A percentile compares a stretch with the other conserved stretches of the same genome.
Evolutionary conservation across 2,113 vertebrate genomes (phyloP).

Genomic region (Mormyrus iriodes): DNA sequence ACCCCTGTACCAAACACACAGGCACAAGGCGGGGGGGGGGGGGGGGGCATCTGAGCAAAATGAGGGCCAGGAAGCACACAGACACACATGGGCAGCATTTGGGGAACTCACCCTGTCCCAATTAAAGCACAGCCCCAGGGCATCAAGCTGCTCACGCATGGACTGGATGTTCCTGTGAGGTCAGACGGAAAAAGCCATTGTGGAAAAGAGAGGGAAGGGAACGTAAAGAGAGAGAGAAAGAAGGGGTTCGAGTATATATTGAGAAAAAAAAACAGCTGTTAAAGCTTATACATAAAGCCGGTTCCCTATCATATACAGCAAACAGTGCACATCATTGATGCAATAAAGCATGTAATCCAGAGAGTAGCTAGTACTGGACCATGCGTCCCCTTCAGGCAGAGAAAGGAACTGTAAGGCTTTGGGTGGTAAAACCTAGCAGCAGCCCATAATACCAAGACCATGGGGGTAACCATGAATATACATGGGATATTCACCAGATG

Average conservation of each 20-base stretch:
- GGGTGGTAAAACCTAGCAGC: background rate
- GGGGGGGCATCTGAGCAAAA: background rate
- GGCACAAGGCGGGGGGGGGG: background rate
- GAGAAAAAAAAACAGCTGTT: background rate
- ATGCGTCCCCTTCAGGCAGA: background rate
- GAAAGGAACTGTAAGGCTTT: background rate
- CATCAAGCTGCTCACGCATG: slow-evolving; percentile 85
- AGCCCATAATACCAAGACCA: background rate
- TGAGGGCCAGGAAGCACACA: background rate
- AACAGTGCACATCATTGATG: background rate
- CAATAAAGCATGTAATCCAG: background rate
- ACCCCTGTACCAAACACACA: background rate
- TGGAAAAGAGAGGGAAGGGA: background rate
- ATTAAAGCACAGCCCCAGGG: slow-evolving; percentile 83
- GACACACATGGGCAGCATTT: background rate
- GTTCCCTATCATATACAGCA: background rate
- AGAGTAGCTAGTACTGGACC: background rate
- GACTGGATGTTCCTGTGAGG: slow-evolving; percentile 77
- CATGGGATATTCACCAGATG: background rate
- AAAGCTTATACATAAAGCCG: background rate
- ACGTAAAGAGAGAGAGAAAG: background rate
- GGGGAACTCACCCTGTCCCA: slow-evolving; percentile 83
- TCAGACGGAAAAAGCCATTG: slow-evolving; percentile 28
- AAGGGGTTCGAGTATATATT: background rate
- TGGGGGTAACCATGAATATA: background rate